Evolutionary conservation across 2,113 vertebrate genomes (phyloP).

Genomic region (Rafetus swinhoei): DNA sequence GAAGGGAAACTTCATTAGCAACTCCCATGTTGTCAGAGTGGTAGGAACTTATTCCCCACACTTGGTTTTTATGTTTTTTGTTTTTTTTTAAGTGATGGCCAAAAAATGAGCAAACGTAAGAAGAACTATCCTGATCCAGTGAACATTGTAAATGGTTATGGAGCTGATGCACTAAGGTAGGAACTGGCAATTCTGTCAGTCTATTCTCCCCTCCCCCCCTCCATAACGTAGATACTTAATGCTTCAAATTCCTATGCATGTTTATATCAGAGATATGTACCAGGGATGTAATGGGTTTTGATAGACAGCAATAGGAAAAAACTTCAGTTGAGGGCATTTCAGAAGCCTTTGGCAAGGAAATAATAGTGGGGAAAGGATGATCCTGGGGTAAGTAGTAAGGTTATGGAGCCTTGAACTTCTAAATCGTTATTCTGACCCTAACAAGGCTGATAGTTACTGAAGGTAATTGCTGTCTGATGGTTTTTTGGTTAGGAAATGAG

Average conservation of each 20-base stretch:
- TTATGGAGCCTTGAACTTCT: background rate
- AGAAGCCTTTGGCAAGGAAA: background rate
- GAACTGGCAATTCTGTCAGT: background rate
- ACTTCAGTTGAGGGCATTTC: background rate
- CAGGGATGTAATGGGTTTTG: background rate
- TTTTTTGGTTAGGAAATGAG: background rate
- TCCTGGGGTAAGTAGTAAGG: background rate
- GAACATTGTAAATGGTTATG: constrained; percentile 88
- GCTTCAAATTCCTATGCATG: background rate
- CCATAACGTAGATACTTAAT: background rate
- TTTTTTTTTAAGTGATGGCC: constrained; percentile 88
- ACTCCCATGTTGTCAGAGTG: background rate
- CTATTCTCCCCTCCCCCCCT: background rate
- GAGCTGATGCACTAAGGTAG: constrained; percentile 95
- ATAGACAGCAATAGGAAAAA: background rate
- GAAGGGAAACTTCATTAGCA: background rate
- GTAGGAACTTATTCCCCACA: background rate
- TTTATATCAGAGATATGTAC: background rate
- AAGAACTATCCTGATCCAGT: constrained; percentile 97
- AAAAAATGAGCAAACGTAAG: constrained; percentile 99
- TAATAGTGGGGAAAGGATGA: background rate
- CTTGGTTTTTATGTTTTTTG: constrained; percentile 40
- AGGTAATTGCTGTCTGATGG: background rate
- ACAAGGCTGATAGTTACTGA: background rate
- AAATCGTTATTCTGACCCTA: background rate